Base-by-base conservation (phyloP, 2,888 invertebrate genomes). In the Petrolisthes manimaculis region DNA sequence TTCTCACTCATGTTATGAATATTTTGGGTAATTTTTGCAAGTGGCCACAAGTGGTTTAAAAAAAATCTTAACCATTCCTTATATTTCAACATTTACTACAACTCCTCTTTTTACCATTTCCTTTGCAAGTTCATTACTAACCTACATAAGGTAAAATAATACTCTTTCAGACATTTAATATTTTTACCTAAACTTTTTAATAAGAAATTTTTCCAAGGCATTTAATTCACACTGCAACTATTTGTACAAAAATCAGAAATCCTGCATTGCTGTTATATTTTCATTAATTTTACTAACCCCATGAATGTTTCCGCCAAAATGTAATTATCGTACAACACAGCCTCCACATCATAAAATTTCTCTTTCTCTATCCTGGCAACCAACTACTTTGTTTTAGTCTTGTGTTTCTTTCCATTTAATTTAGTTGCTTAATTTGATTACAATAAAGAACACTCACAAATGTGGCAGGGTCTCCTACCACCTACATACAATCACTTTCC, bases 201-300 rank as follows among this genome's bases (percentile, higher is more conserved):
- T 85, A 85, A 79, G 79, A 85, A 85, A 82, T 67, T 85, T 80
- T 55, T 79, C 69, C 80, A 85, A 85, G 79, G 85, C 80, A 79
- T 79, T 85, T 61, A 61, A 80, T 67, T 85, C 85, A 85, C 85
- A 85, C 80, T 85, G 85, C 78, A 85, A 80, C 77, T 85, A 85
- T 85, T 85, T 85, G 85, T 85, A 85, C 85, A 85, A 85, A 78
- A 85, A 79, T 69, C 79, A 85, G 85, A 85, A 83, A 80, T 80
- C 85, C 79, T 85, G 61, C 37, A 24, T 56, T 82, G 61, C 74
- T 74, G 14, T n/a, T n/a, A 53, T 77, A 75, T 75, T 75, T 67
- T 56, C 56, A 84, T 56, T 12, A 12, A 51, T 77, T 77, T 77
- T 14, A 21, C 14, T 77, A 51, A 37, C 77, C 51, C 14, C 51